phyloP scores from a whole-genome alignment of 2,113 vertebrate species.

The Anarhynchus alexandrinus region DNA sequence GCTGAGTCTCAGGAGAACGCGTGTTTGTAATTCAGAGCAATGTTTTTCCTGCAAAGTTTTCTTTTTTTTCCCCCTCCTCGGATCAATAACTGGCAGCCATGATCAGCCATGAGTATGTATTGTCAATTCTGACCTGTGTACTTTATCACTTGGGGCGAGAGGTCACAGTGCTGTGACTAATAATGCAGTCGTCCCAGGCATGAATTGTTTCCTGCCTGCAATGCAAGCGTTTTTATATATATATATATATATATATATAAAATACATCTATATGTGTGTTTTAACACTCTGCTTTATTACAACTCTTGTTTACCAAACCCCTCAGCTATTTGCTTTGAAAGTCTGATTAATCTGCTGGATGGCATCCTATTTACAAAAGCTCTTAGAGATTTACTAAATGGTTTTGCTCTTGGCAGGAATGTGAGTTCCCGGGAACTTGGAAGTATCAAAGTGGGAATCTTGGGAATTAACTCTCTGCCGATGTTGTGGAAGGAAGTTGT shows the following conservation, averaged over 20 bases:
- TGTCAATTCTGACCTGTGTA: constrained; percentile 80
- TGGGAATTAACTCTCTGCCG: neutral
- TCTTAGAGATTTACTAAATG: constrained; percentile 35
- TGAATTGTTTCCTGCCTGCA: constrained; percentile 66
- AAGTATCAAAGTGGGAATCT: constrained; percentile 30
- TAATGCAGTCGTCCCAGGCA: constrained; percentile 61
- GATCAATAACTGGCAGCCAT: constrained; percentile 87
- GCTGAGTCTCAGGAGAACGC: constrained; percentile 81
- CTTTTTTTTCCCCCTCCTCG: constrained; percentile 60
- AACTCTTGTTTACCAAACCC: constrained; percentile 41
- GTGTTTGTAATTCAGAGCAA: constrained; percentile 92
- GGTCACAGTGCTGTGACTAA: constrained; percentile 72
- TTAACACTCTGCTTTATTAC: constrained; percentile 19
- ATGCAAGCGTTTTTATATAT: neutral
- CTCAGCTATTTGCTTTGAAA: constrained; percentile 46
- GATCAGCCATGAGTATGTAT: constrained; percentile 81
- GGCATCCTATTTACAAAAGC: constrained; percentile 45
- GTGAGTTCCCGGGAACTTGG: neutral
- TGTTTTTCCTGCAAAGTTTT: constrained; percentile 82
- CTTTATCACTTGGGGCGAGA: constrained; percentile 77
- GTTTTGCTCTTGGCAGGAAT: constrained; percentile 30
- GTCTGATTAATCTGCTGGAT: constrained; percentile 47
- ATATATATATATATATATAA: too few relatives aligned
- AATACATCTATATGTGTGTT: neutral
- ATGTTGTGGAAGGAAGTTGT: neutral